These are phyloP conservation scores for Teleopsis dalmanni DNA, from an alignment of 1,140 invertebrate genomes.

Conservation along the genomic window DNA sequence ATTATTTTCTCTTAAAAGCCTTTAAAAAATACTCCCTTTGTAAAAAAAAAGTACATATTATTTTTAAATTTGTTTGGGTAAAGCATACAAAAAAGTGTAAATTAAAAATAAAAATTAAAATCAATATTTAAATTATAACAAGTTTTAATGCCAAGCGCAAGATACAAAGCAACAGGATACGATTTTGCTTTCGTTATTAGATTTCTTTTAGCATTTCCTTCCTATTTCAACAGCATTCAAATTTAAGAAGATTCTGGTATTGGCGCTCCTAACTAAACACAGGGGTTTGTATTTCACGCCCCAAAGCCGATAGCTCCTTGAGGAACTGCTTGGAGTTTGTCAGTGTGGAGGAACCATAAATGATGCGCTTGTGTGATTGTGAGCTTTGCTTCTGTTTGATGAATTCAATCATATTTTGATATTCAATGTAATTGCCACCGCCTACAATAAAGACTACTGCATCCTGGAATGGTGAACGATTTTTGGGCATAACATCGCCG, in stretches of 20 bases:
- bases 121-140: too few relatives aligned
- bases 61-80: too few relatives aligned
- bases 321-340: constrained; percentile 89
- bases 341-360: constrained; percentile 91
- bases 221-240: constrained; percentile 13
- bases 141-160: too few relatives aligned
- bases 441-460: constrained; percentile 96
- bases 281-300: constrained; percentile 57
- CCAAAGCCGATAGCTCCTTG: constrained; percentile 74
- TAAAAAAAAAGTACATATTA: too few relatives aligned
- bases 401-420: constrained; percentile 96
- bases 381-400: constrained; percentile 74
- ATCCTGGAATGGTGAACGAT: constrained; percentile 68
- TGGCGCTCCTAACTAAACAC: constrained; percentile 33
- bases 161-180: neutral
- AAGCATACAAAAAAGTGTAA: too few relatives aligned
- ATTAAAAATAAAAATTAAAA: too few relatives aligned
- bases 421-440: constrained; percentile 98
- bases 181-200: neutral
- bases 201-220: neutral
- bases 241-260: neutral
- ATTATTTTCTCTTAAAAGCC: too few relatives aligned
- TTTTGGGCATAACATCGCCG: constrained; percentile 58
- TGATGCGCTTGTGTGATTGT: constrained; percentile 69
- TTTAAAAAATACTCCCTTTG: too few relatives aligned